Conservation (phyloP, 2,888 invertebrate species). For the Cerceris rybyensis region DNA sequence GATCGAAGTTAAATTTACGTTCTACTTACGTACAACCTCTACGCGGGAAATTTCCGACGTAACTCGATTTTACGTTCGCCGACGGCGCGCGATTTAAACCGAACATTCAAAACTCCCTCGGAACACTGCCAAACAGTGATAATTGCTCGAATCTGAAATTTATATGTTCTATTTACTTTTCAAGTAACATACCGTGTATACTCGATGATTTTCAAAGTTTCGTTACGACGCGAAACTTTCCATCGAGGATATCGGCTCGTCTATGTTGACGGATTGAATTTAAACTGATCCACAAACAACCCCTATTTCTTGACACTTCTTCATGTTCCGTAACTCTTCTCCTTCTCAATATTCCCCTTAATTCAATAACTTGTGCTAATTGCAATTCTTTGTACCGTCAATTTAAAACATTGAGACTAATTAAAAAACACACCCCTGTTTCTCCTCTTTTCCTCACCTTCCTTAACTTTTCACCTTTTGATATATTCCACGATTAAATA, state of each 20-base stretch:
- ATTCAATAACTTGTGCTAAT: no score
- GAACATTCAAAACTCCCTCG: background rate
- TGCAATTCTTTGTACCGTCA: no score
- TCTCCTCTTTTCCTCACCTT: no score
- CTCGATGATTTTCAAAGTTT: background rate
- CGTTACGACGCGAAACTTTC: background rate
- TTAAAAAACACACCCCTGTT: no score
- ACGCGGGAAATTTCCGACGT: background rate
- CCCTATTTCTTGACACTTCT: background rate
- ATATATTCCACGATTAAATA: no score
- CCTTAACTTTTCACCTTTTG: no score
- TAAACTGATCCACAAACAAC: background rate
- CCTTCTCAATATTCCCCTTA: background rate
- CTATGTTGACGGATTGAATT: background rate
- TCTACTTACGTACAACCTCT: conserved; percentile 2
- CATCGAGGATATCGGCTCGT: background rate
- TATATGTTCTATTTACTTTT: conserved; percentile 22
- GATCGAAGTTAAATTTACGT: conserved; percentile 38
- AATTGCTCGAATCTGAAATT: conserved; percentile 16
- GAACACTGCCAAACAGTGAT: background rate
- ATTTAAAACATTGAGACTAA: no score
- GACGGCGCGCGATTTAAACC: background rate
- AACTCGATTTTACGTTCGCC: conserved; percentile 31
- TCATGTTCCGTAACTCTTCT: background rate
- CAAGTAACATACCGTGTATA: background rate